Evolutionary conservation across 1,140 invertebrate genomes (phyloP), one percentile per base, ranked within the genome.

Genomic region (Portunus trituberculatus): DNA sequence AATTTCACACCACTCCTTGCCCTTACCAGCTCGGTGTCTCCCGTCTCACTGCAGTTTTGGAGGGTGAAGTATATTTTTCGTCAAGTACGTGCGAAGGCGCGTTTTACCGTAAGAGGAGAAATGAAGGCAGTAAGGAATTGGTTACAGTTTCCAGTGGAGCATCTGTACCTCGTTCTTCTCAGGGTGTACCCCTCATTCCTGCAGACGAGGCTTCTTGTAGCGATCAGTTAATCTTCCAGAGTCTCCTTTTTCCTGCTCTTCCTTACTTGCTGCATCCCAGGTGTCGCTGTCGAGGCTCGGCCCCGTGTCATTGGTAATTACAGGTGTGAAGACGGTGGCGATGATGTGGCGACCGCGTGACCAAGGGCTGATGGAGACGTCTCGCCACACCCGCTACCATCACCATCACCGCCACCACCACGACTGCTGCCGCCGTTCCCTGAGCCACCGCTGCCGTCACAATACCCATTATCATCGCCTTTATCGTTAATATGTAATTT

Each of bases 321-420:
- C 67, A 76, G 67, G 67, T 76, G 25, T 76, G 67, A 76, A 76
- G 67, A 76, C 67, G n/a, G 67, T n/a, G 67, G 67, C 67, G 67
- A 76, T 76, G 67, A 76, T 76, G 67, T 76, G 67, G 67, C 20
- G 67, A 20, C 67, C 20, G 67, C 67, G 67, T n/a, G 67, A 76
- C 67, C 67, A 76, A 76, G 67, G 67, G 20, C n/a, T 76, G 67
- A 76, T 76, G 67, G 67, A 76, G 67, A 76, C 67, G 67, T 76
- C 67, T n/a, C 0, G 20, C 20, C n/a, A 7, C 12, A 20, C 67
- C 67, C 25, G 0, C 20, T 8, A 25, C 16, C 16, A 76, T 25
- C 67, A 76, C 20, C 20, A n/a, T n/a, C 67, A 76, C 67, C 67
- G n/a, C 67, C 25, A n/a, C 25, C 67, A 76, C 67, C 67, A 76